These are phyloP conservation scores for Otolemur crassicaudatus DNA, from an alignment of 2,797 vertebrate genomes.

Conservation along the genomic window DNA sequence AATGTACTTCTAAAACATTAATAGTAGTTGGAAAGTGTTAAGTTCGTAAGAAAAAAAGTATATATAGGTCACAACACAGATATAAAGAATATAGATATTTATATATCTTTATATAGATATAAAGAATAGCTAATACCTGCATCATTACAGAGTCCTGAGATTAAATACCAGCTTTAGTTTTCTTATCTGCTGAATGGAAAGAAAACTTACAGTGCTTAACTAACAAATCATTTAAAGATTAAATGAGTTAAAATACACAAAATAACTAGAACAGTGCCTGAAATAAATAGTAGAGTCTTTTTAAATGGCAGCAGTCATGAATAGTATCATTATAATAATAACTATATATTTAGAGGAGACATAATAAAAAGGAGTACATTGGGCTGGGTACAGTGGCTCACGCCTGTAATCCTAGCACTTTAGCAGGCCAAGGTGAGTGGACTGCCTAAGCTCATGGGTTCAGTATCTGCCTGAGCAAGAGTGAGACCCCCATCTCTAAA, in stretches of 20 bases:
- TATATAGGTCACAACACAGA: background rate
- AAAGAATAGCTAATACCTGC: background rate
- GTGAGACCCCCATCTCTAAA: no score
- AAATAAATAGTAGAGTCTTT: background rate
- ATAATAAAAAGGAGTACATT: constrained; percentile 27
- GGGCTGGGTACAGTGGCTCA: background rate
- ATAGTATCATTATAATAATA: constrained; percentile 13
- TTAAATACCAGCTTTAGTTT: background rate
- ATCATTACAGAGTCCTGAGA: background rate
- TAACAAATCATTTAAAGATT: background rate
- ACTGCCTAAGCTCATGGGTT: no score
- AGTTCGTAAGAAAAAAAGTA: background rate
- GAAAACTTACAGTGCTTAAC: constrained; percentile 2
- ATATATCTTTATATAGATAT: no score
- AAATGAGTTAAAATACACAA: constrained; percentile 1
- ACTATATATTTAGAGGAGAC: background rate
- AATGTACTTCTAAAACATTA: background rate
- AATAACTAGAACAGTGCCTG: background rate
- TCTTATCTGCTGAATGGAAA: background rate
- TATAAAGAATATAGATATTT: background rate
- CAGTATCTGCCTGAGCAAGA: no score
- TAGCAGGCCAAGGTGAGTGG: no score
- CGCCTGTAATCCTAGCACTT: no score
- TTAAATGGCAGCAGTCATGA: background rate
- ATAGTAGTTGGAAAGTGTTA: background rate